Base-by-base conservation (phyloP, 2,797 vertebrate species). In the Channa striata region DNA sequence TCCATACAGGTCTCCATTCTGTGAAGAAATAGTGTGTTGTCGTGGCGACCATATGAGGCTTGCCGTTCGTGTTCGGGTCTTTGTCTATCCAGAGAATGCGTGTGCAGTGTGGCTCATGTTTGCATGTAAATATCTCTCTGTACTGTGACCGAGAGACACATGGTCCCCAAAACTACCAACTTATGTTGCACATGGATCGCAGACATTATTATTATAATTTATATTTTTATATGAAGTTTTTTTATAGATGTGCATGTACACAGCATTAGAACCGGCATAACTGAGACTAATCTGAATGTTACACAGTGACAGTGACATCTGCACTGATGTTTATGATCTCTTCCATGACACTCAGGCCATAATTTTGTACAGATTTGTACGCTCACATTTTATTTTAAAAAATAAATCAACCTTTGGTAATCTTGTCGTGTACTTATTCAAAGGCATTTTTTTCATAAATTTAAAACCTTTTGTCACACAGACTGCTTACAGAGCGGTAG, bases 21-120 rank as follows among this genome's bases (percentile, higher is more conserved):
- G 97, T 93, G 96, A 99, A 82, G 98, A 99, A 88, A 96, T 99
- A 44, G 91, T 97, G 72, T 95, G 94, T 92, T 99, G 98, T 48
- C 95, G 97, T 64, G 98, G 98, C 21, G 98, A 99, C 91, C 96
- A 97, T 47, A 97, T 99, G 77, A 94, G 96, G 65, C 93, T 99
- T 60, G 98, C 97, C 0, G 94, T 99, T 50, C 96, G 98, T 7
- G 97, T 96, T 1, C 93, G 97, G 59, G 96, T 99, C 65, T 98
- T 97, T 87, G 81, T 91, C 1, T 99, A 98, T 82, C 96, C 96
- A 6, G 98, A 99, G 87, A 95, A 94, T 19, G 94, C 94, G 0
- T 99, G 97, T 78, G 97, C 97, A 16, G 96, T 99, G 78, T 99
- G 98, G 98, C 93, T 99, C 83, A 99, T 99, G 98, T 97, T 99